Percentiles rank a stretch among this genome's conserved stretches.
Conservation (phyloP, 1,140 invertebrate genomes). For the Drosophila oshimai region DNA sequence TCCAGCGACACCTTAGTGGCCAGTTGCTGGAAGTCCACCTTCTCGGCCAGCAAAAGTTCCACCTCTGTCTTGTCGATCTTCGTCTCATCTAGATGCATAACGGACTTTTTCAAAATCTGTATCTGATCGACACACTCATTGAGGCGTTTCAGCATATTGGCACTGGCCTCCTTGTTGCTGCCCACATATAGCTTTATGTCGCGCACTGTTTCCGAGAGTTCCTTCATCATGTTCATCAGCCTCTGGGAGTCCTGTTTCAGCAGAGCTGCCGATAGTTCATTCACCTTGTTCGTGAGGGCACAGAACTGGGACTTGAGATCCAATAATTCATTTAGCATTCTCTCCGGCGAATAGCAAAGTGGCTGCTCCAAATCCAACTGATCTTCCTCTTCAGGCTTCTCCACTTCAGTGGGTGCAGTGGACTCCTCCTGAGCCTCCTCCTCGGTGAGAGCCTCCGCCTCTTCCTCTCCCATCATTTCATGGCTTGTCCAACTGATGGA, state of each 20-base stretch:
- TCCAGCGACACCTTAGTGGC: slow-evolving; percentile 88
- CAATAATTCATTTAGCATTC: slow-evolving; percentile 58
- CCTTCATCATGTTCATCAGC: slow-evolving; percentile 45
- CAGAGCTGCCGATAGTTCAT: slow-evolving; percentile 57
- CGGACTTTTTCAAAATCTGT: slow-evolving; percentile 17
- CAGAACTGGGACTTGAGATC: slow-evolving; percentile 69
- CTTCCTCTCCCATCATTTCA: slow-evolving; percentile 10
- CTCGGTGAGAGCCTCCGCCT: slow-evolving; percentile 3
- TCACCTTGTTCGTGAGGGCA: slow-evolving; percentile 62
- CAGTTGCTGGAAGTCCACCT: slow-evolving; percentile 87
- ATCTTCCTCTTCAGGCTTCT: slow-evolving; percentile 44
- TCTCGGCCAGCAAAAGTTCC: slow-evolving; percentile 87
- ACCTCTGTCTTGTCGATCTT: slow-evolving; percentile 87
- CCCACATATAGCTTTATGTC: slow-evolving; percentile 37
- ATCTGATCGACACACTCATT: slow-evolving; percentile 17
- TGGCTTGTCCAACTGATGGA: slow-evolving; percentile 56
- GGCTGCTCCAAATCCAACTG: slow-evolving; percentile 47
- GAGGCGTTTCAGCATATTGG: slow-evolving; percentile 17
- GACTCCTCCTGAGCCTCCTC: slow-evolving; percentile 23
- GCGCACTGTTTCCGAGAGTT: slow-evolving; percentile 41
- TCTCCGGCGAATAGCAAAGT: slow-evolving; percentile 64
- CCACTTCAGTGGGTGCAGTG: slow-evolving; percentile 11
- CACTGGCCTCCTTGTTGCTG: slow-evolving; percentile 23
- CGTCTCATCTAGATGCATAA: slow-evolving; percentile 44
- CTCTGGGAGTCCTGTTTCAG: slow-evolving; percentile 57